Evolutionary conservation across 1,140 invertebrate species (phyloP).

Genomic region (Ceratina japonica): DNA sequence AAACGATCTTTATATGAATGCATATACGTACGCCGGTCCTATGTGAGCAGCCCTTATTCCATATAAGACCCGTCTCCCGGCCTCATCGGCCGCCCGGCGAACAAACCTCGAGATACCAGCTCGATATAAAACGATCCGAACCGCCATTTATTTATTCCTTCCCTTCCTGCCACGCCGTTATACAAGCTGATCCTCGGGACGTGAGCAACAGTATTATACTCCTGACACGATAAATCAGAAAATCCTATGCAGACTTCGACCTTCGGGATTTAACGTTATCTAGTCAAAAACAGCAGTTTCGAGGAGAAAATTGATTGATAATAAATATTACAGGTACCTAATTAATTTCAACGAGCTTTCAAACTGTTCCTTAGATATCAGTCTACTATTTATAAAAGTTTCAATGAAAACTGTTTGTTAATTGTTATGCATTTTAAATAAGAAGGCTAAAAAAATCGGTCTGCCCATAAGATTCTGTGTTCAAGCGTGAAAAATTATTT

Average conservation of each 20-base stretch:
- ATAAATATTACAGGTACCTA: too few species aligned
- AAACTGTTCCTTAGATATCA: too few species aligned
- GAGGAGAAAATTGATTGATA: too few species aligned
- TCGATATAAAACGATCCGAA: constrained; percentile 48
- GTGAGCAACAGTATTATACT: background rate
- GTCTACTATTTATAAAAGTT: too few species aligned
- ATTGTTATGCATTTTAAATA: too few species aligned
- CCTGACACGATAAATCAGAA: background rate
- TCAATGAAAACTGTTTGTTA: too few species aligned
- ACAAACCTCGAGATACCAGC: constrained; percentile 54
- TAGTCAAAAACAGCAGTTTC: too few species aligned
- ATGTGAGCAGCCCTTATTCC: constrained; percentile 54
- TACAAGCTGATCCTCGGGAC: background rate
- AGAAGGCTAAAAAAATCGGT: too few species aligned
- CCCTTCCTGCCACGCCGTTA: background rate
- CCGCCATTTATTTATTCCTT: constrained; percentile 45
- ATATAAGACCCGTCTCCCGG: constrained; percentile 55
- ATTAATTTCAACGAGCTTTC: too few species aligned
- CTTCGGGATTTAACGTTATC: background rate
- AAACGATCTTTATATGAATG: constrained; percentile 53
- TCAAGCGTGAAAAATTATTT: too few species aligned
- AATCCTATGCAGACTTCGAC: background rate
- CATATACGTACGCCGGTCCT: constrained; percentile 20
- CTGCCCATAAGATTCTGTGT: too few species aligned
- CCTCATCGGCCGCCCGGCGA: constrained; percentile 1